Conservation (phyloP, 2,888 invertebrate species). For the Mimas tiliae region DNA sequence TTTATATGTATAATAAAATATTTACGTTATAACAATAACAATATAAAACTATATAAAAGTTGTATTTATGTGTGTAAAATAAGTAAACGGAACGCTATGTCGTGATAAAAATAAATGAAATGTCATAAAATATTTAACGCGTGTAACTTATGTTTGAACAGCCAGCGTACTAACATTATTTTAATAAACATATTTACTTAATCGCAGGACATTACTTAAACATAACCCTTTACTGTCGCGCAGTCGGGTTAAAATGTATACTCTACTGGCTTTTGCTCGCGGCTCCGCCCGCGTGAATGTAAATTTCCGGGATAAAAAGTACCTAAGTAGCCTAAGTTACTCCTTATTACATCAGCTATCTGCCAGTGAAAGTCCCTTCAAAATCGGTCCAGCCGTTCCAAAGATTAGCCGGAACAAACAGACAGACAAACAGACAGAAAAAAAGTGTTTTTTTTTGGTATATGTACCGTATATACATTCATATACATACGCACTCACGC, state of each 20-base stretch:
- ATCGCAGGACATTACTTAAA: background rate
- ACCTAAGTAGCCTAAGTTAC: too few relatives aligned
- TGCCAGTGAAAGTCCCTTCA: too few relatives aligned
- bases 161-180: slow-evolving; percentile 5
- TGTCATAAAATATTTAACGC: slow-evolving; percentile 50
- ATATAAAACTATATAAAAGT: slow-evolving; percentile 36
- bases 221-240: background rate
- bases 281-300: too few relatives aligned
- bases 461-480: too few relatives aligned
- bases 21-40: slow-evolving; percentile 2
- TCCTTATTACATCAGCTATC: too few relatives aligned
- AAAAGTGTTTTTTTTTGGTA: too few relatives aligned
- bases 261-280: too few relatives aligned
- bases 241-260: background rate
- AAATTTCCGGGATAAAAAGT: too few relatives aligned
- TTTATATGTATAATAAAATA: slow-evolving; percentile 15
- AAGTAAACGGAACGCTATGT: slow-evolving; percentile 39
- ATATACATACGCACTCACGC: too few relatives aligned
- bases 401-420: too few relatives aligned
- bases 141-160: slow-evolving; percentile 39
- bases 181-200: slow-evolving; percentile 7
- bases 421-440: too few relatives aligned
- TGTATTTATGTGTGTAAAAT: slow-evolving; percentile 31
- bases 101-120: slow-evolving; percentile 46
- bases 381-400: too few relatives aligned